A percentile compares a stretch with the other conserved stretches of the same genome.
Evolutionary conservation across 2,888 invertebrate genomes (phyloP).

Genomic region (Lasioglossum marginatum): DNA sequence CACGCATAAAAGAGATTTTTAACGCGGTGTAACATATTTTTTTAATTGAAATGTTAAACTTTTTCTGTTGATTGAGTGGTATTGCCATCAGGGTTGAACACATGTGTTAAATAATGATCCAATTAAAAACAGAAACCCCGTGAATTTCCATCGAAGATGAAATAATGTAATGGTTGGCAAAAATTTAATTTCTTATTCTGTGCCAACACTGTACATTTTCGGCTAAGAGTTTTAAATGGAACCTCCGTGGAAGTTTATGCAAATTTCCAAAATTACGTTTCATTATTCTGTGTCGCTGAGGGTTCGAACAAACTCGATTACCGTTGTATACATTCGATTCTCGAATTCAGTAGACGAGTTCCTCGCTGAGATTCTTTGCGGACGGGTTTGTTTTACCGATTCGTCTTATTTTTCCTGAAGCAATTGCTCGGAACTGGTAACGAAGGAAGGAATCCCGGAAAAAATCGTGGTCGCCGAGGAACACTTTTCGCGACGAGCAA

Average conservation of each 20-base stretch:
- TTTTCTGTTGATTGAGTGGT: background rate
- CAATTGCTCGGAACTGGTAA: background rate
- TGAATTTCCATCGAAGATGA: background rate
- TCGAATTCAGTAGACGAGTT: background rate
- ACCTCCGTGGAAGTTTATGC: background rate
- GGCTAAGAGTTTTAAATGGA: background rate
- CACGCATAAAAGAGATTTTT: too few species aligned
- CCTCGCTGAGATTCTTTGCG: background rate
- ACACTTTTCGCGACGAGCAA: slow-evolving; percentile 76
- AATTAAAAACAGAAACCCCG: background rate
- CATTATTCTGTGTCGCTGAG: background rate
- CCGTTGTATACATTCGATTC: background rate
- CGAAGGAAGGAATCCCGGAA: background rate
- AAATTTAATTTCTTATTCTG: background rate
- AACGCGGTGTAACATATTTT: too few species aligned
- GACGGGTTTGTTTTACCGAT: background rate
- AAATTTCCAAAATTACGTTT: background rate
- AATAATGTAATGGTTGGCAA: background rate
- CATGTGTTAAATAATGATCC: background rate
- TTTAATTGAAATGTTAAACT: too few species aligned
- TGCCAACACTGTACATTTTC: background rate
- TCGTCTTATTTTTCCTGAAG: background rate
- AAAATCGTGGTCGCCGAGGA: slow-evolving; percentile 19
- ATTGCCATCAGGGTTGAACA: background rate
- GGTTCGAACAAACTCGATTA: background rate